Base-by-base conservation (phyloP, 1,140 invertebrate genomes). In the Listronotus oregonensis region DNA sequence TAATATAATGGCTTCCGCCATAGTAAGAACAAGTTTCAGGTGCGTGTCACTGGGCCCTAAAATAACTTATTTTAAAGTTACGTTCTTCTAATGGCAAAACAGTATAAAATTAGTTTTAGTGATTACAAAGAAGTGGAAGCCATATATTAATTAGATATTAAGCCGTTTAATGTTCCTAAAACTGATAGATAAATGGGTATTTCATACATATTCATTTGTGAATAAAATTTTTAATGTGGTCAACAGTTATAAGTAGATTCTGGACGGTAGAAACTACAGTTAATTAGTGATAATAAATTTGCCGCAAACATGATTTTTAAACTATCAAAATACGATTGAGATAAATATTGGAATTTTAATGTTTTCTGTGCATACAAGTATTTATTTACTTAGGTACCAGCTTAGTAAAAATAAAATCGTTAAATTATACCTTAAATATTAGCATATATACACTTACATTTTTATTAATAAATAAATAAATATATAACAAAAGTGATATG, bases 1-100 rank as follows among this genome's bases (percentile, higher is more conserved):
- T 18, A 44, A 44, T 14, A 49, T 49, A 49, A 49, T 49, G 18
- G 46, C 46, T 49, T 49, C 46, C 46, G 46, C 46, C 18, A 49
- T 49, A 18, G 10, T 21, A 27, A 49, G 18, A 49, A 49, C 46
- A 14, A 14, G 42, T 44, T 44, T 49, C 46, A 49, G 46, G 18
- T 49, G 46, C 46, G 46, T 49, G 46, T 21, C 18, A 15, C 46
- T 15, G 10, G 46, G 18, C 46, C 18, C 46, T 49, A 49, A 49
- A 49, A 49, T 21, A 49, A 12, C 46, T 49, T 49, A 21, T 21
- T 49, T 49, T 37, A 37, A 37, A 37, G 34, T 37, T 37, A 37
- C 34, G 3, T 37, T 27, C 18, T 49, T 49, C 46, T 49, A 49
- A 49, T 49, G 46, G 46, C 12, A 49, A 49, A 49, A 49, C 46